Evolutionary conservation across 2,888 invertebrate species (phyloP), one percentile per base, ranked within the genome.

Genomic region (Schizaphis graminum): DNA sequence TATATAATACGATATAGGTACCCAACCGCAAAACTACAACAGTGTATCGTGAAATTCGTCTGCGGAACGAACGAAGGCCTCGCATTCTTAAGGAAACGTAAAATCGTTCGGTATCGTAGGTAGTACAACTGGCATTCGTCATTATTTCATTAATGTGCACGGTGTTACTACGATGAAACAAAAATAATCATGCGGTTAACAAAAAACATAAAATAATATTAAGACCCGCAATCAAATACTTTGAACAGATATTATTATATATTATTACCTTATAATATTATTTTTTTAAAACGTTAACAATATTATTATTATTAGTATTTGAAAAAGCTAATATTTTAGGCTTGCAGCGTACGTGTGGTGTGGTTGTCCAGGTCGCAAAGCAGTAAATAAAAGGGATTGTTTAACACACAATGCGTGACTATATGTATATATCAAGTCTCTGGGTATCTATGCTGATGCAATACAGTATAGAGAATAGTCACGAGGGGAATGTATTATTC

Each of bases 401-500:
- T 35, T n/a, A 41, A 41, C 57, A 91, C 90, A 53, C 84, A 89
- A 35, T 77, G 21, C 77, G 35, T 77, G 77, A 77, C 77, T 77
- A 26, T 47, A 84, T 47, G 53, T 41, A 77, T n/a, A 85, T 16
- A 86, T 57, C 2, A 77, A 49, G 87, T 49, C 86, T n/a, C 44
- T n/a, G 91, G 35, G 86, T 92, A 84, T 86, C 77, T 44, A 56
- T 35, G 41, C 86, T 93, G 88, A 89, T 88, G 92, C 92, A 88
- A 92, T 77, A 89, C 35, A 41, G 21, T 10, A n/a, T 3, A 41
- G 88, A 88, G 49, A 88, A 77, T 24, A 28, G 67, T 93, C 77
- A 56, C 24, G 88, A 77, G 92, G 92, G 92, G 89, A 93, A 93
- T 87, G 47, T 89, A 89, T 93, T 89, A 89, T 89, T 93, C 92